Conservation (phyloP, 1,140 invertebrate species). For the Wiebesia pumilae region DNA sequence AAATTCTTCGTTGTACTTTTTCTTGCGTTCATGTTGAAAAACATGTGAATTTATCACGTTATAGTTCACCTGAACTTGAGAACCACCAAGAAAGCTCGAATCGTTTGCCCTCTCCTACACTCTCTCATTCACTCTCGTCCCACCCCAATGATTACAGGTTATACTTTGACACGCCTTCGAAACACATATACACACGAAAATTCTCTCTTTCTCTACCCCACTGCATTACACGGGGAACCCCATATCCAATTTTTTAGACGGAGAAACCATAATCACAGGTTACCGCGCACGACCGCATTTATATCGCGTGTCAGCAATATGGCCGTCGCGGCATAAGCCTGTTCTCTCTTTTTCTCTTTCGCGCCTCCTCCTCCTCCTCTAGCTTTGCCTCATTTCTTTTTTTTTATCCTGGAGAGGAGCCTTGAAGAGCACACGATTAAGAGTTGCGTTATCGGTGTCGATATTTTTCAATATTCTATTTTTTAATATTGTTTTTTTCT, state of each 20-base stretch:
- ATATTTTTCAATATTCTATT: slow-evolving; percentile 29
- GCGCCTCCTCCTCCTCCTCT: background rate
- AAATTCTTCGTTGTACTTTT: slow-evolving; percentile 12
- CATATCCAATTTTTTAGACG: slow-evolving; percentile 71
- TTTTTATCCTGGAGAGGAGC: slow-evolving; percentile 30
- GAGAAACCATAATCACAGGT: slow-evolving; percentile 73
- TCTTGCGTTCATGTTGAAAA: background rate
- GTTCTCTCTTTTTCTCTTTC: background rate
- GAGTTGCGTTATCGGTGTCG: slow-evolving; percentile 17
- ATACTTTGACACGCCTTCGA: slow-evolving; percentile 70
- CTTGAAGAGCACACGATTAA: background rate
- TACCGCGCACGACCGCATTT: slow-evolving; percentile 59
- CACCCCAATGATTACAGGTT: slow-evolving; percentile 75
- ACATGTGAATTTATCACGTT: background rate
- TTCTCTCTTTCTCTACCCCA: slow-evolving; percentile 9
- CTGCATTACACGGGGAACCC: slow-evolving; percentile 53
- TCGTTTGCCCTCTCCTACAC: slow-evolving; percentile 39
- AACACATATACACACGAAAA: slow-evolving; percentile 34
- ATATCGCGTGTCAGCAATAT: slow-evolving; percentile 66
- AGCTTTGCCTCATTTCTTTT: background rate
- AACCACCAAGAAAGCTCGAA: background rate
- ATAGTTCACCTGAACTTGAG: slow-evolving; percentile 43
- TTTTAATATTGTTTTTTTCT: slow-evolving; percentile 1
- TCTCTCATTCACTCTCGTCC: slow-evolving; percentile 57
- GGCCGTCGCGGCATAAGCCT: slow-evolving; percentile 61